phyloP scores from a whole-genome alignment of 2,888 invertebrate species.

The Amitus sp. region DNA sequence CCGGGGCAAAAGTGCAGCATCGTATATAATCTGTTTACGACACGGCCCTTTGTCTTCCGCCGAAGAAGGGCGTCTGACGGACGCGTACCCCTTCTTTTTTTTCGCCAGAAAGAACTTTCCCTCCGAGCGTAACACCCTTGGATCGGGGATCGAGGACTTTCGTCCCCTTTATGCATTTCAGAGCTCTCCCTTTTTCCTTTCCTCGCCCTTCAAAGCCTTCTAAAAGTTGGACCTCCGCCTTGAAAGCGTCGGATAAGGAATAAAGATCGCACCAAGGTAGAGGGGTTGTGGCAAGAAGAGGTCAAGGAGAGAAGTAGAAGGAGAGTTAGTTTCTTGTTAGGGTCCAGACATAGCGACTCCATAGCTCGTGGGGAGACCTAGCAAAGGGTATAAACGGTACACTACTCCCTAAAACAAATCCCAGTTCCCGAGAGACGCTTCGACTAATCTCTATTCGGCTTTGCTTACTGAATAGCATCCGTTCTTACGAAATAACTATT shows the following conservation, averaged over 20 bases:
- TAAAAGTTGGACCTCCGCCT: constrained; percentile 32
- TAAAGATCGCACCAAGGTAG: constrained; percentile 50
- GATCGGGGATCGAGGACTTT: constrained; percentile 52
- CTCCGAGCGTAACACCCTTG: constrained; percentile 43
- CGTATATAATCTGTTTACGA: constrained; percentile 11
- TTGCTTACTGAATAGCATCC: too few relatives aligned
- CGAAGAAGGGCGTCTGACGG: constrained; percentile 12
- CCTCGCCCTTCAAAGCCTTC: constrained; percentile 13
- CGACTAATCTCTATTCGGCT: neutral
- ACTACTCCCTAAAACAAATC: constrained; percentile 38
- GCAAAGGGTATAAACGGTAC: constrained; percentile 30
- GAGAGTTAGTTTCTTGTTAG: constrained; percentile 64
- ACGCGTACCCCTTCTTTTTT: constrained; percentile 25
- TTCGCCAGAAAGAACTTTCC: constrained; percentile 29
- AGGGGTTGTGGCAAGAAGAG: constrained; percentile 44
- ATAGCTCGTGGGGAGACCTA: constrained; percentile 29
- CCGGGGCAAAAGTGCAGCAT: constrained; percentile 3
- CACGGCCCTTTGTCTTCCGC: constrained; percentile 12
- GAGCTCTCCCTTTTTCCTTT: constrained; percentile 34
- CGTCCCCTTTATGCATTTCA: constrained; percentile 49
- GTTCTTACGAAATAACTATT: too few relatives aligned
- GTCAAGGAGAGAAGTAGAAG: constrained; percentile 48
- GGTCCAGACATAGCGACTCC: constrained; percentile 61
- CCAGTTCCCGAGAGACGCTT: constrained; percentile 22
- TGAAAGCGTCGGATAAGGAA: constrained; percentile 43